Evolutionary conservation across 2,888 invertebrate genomes (phyloP), one percentile per base, ranked within the genome.

Genomic region (Caenorhabditis sulstoni): DNA sequence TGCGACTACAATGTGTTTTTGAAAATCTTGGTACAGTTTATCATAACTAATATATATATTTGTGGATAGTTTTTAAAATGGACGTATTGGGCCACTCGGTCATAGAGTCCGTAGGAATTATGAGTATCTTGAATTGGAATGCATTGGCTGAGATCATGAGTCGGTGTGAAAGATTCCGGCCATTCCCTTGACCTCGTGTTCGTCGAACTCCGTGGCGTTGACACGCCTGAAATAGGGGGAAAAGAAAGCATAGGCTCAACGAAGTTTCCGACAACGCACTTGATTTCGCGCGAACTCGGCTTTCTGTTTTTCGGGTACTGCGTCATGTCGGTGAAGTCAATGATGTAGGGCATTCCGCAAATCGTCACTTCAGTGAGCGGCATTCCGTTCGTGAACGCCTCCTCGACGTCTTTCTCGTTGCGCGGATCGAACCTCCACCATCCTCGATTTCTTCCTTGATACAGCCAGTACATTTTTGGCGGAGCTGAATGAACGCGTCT

Each of bases 351-450:
- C 4, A 50, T 53, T 2, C 84, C 82, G 45, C 79, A 80, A 20
- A 81, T 80, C 0, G 45, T 57, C 11, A 79, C 70, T 49, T 84
- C 84, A 1, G 68, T 53, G 3, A 55, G 29, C 16, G 76, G 62
- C 68, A 68, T 66, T 3, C 50, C 41, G 9, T 18, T 41, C 1
- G 22, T 11, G 41, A 52, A 67, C 12, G 79, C 81, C 11, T 57
- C 79, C 37, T 81, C 81, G 23, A 86, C 75, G 20, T 84, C 83
- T 18, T 76, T 77, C 65, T 86, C 86, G 22, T 64, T 64, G 35
- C 80, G 65, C 11, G 85, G 85, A 50, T 86, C 85, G 67, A 79
- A 86, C n/a, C 86, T 50, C 86, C 86, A 86, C 86, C 86, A 86
- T 16, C 84, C 81, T 11, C 73, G 53, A 4, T 62, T 49, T 18